Evolutionary conservation across 1,140 invertebrate genomes (phyloP).

Genomic region (Diuraphis noxia): DNA sequence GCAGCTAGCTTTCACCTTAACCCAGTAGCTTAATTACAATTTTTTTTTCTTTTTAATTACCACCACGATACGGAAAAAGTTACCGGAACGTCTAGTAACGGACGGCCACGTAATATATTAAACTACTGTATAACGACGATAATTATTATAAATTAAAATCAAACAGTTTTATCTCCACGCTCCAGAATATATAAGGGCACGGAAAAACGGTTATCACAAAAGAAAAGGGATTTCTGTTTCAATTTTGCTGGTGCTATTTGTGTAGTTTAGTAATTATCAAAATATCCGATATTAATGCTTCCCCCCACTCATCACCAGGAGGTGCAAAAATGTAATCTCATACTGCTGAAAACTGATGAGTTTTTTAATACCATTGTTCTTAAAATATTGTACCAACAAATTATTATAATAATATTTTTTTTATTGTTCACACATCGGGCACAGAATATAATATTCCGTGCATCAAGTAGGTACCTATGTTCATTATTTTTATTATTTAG

Average conservation of each 20-base stretch:
- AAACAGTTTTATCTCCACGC: not conserved
- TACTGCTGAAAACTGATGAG: not conserved
- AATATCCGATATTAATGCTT: not conserved
- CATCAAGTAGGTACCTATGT: not conserved
- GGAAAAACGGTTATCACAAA: not conserved
- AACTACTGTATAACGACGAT: not conserved
- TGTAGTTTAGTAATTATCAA: not conserved
- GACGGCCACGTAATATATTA: not conserved
- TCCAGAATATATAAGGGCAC: not conserved
- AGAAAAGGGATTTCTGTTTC: not conserved
- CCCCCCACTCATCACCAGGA: too few relatives aligned
- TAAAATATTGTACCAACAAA: not conserved
- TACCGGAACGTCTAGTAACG: not conserved
- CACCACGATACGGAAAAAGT: not conserved
- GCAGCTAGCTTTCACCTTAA: not conserved
- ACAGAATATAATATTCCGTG: too few relatives aligned
- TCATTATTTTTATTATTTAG: not conserved
- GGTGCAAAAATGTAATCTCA: not conserved
- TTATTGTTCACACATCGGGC: not conserved
- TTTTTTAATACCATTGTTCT: not conserved
- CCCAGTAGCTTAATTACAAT: not conserved
- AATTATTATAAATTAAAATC: conserved; percentile 12
- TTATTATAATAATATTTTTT: not conserved
- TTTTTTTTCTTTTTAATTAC: not conserved
- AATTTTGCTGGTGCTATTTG: not conserved